Conservation (phyloP, 1,140 invertebrate species). For the Tetragonula clypearis region DNA sequence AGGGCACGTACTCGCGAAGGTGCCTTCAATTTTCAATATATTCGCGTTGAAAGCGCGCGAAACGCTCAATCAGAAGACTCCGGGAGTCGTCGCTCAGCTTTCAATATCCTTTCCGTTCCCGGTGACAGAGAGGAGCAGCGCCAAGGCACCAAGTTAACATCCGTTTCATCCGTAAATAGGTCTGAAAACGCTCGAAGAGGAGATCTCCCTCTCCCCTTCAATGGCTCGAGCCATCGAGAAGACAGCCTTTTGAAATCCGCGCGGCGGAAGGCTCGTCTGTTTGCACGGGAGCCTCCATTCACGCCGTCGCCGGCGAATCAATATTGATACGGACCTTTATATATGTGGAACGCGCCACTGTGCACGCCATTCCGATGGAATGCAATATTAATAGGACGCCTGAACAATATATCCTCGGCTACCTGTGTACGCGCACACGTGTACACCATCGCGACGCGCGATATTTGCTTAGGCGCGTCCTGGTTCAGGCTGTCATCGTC, state of each 20-base stretch:
- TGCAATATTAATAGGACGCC: conserved; percentile 52
- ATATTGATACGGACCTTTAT: conserved; percentile 67
- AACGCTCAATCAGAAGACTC: conserved; percentile 28
- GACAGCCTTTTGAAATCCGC: conserved; percentile 57
- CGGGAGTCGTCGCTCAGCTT: not conserved
- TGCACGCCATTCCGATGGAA: conserved; percentile 38
- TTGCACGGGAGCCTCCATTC: conserved; percentile 61
- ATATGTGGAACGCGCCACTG: conserved; percentile 27
- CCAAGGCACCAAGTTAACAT: conserved; percentile 48
- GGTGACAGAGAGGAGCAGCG: not conserved
- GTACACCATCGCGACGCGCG: not conserved
- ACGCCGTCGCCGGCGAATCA: conserved; percentile 61
- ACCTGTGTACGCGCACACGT: not conserved
- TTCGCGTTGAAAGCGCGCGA: not conserved
- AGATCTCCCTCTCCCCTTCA: not conserved
- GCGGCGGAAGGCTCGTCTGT: conserved; percentile 52
- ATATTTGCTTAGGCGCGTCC: conserved; percentile 32
- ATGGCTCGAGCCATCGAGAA: not conserved
- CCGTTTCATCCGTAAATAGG: conserved; percentile 56
- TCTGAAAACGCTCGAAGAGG: conserved; percentile 48
- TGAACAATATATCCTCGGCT: conserved; percentile 44
- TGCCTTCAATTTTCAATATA: conserved; percentile 39
- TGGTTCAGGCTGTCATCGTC: conserved; percentile 16
- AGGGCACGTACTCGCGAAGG: not conserved
- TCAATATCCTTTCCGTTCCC: conserved; percentile 40